These are phyloP conservation scores for Celastrina argiolus DNA, from an alignment of 2,888 invertebrate genomes.

Conservation along the genomic window DNA sequence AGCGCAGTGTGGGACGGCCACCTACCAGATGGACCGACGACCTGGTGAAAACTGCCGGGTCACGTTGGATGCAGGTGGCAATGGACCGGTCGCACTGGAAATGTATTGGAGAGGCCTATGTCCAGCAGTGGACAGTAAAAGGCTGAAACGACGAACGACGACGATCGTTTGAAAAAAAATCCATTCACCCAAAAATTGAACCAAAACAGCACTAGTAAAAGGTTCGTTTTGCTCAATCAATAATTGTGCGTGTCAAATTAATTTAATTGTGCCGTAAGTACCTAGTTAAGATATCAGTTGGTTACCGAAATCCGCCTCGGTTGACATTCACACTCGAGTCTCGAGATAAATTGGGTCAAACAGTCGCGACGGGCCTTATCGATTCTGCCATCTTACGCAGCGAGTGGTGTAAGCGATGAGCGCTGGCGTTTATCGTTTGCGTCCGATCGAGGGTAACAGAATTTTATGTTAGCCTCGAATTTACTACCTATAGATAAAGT, in stretches of 20 bases:
- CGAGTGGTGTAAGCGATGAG: constrained; percentile 11
- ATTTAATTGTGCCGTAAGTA: constrained; percentile 8
- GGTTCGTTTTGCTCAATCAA: background rate
- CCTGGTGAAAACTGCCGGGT: too few relatives aligned
- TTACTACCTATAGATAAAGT: too few relatives aligned
- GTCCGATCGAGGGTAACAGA: background rate
- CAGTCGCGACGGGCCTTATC: constrained; percentile 60
- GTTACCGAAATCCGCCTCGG: constrained; percentile 30
- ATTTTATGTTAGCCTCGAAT: too few relatives aligned
- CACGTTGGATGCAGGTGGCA: too few relatives aligned
- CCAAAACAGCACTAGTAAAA: background rate
- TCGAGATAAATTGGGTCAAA: constrained; percentile 58
- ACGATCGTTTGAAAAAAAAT: too few relatives aligned
- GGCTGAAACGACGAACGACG: too few relatives aligned
- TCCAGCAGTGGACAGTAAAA: too few relatives aligned
- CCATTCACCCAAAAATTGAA: background rate
- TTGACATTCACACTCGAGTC: constrained; percentile 38
- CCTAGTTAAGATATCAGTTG: background rate
- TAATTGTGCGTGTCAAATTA: background rate
- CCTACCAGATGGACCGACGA: too few relatives aligned
- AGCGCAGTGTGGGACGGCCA: too few relatives aligned
- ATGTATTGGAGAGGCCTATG: too few relatives aligned
- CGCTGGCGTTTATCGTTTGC: background rate
- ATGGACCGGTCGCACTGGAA: too few relatives aligned
- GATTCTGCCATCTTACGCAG: constrained; percentile 61